These are phyloP conservation scores for Atopsyche davidsoni DNA, from an alignment of 1,140 invertebrate genomes.

Conservation along the genomic window DNA sequence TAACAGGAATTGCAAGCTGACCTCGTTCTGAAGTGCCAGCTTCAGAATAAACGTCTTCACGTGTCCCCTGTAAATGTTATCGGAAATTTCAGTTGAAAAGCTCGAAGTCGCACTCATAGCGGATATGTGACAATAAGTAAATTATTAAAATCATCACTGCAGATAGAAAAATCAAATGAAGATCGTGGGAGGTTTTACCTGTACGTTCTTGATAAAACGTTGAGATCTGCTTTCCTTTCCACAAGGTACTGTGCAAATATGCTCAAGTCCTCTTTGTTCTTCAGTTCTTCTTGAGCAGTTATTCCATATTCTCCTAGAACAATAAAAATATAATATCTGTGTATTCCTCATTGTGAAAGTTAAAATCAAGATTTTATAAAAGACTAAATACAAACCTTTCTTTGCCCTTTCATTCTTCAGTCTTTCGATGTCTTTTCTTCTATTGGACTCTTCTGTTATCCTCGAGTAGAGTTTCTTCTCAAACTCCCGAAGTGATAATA, in stretches of 20 bases:
- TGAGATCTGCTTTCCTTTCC: constrained; percentile 56
- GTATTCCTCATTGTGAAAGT: too few relatives aligned
- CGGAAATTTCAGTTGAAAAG: too few relatives aligned
- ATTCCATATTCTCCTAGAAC: constrained; percentile 51
- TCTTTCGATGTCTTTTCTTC: constrained; percentile 41
- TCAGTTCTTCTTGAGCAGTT: constrained; percentile 49
- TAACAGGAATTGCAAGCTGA: constrained; percentile 80
- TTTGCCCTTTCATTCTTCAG: constrained; percentile 38
- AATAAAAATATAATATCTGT: constrained; percentile 60
- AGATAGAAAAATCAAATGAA: too few relatives aligned
- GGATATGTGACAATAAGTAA: too few relatives aligned
- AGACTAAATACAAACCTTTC: constrained; percentile 35
- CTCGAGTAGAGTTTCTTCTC: constrained; percentile 47
- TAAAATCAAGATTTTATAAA: too few relatives aligned
- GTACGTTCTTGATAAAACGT: constrained; percentile 59
- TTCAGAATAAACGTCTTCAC: constrained; percentile 76
- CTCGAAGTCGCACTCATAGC: too few relatives aligned
- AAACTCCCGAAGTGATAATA: constrained; percentile 46
- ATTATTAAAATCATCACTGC: too few relatives aligned
- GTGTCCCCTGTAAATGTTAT: constrained; percentile 58
- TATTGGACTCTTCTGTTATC: constrained; percentile 45
- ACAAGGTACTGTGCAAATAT: constrained; percentile 59
- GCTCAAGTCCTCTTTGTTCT: constrained; percentile 52
- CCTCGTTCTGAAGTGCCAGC: constrained; percentile 66
- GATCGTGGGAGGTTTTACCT: constrained; percentile 55